These are phyloP conservation scores for Meteorus sp. DNA, from an alignment of 1,140 invertebrate species.

Conservation along the genomic window DNA sequence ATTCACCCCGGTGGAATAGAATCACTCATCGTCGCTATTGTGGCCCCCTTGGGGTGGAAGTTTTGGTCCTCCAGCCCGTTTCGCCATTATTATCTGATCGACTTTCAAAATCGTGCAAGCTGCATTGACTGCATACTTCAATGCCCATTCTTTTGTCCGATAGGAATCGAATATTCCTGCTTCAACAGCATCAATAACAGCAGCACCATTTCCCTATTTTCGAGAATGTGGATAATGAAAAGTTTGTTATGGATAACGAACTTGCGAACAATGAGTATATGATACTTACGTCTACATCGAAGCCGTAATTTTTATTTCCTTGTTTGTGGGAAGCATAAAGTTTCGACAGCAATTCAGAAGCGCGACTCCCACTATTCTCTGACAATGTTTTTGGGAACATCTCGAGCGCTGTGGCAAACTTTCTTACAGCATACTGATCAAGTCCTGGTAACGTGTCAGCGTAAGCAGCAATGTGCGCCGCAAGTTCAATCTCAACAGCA, in stretches of 20 bases:
- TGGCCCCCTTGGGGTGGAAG: conserved; percentile 64
- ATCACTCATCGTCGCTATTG: conserved; percentile 75
- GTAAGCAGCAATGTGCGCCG: conserved; percentile 79
- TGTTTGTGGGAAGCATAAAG: conserved; percentile 90
- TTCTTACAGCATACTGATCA: conserved; percentile 96
- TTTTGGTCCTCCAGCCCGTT: conserved; percentile 94
- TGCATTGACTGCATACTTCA: conserved; percentile 93
- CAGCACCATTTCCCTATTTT: conserved; percentile 59
- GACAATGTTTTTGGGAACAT: conserved; percentile 89
- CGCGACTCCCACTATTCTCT: conserved; percentile 90
- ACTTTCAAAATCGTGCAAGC: conserved; percentile 93
- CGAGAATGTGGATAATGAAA: conserved; percentile 9
- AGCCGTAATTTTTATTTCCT: conserved; percentile 81
- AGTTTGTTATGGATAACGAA: neutral
- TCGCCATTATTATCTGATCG: conserved; percentile 99
- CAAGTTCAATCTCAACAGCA: conserved; percentile 92
- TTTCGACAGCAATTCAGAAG: conserved; percentile 86
- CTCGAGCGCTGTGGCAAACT: conserved; percentile 91
- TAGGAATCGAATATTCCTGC: conserved; percentile 83
- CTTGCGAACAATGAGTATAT: conserved; percentile 10
- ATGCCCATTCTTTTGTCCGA: conserved; percentile 86
- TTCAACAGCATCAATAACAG: conserved; percentile 74
- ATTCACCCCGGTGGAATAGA: too few relatives aligned
- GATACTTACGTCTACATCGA: conserved; percentile 79
- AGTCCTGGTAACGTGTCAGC: conserved; percentile 91